These are phyloP conservation scores for Lucilia sericata DNA, from an alignment of 1,140 invertebrate species.

Conservation along the genomic window DNA sequence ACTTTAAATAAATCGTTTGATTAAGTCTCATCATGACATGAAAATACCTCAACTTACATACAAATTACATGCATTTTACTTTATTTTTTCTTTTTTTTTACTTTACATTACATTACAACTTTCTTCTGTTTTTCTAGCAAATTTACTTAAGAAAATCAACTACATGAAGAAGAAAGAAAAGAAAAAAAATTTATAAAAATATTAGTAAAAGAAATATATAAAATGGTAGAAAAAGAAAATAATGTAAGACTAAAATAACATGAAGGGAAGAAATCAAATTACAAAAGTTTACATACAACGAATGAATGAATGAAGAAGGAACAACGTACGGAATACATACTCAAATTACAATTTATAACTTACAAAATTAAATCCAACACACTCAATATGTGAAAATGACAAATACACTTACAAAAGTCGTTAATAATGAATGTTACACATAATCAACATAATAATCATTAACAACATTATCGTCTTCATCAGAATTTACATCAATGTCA, in stretches of 20 bases:
- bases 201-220: neutral
- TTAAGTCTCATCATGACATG: too few species aligned
- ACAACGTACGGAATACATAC: neutral
- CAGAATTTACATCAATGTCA: neutral
- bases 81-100: neutral
- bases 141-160: too few species aligned
- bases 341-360: conserved; percentile 8
- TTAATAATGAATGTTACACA: neutral
- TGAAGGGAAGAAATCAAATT: neutral
- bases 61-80: too few species aligned
- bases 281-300: neutral
- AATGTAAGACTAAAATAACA: neutral
- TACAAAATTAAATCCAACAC: neutral
- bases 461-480: neutral
- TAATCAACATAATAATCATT: neutral
- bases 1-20: too few species aligned
- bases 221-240: neutral
- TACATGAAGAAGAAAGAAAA: too few species aligned
- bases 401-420: conserved; percentile 14
- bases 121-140: too few species aligned
- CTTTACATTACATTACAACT: neutral
- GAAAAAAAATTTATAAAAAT: too few species aligned
- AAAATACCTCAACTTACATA: too few species aligned
- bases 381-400: conserved; percentile 24
- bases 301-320: too few species aligned